A percentile compares a stretch with the other conserved stretches of the same genome.
phyloP scores from a whole-genome alignment of 2,797 vertebrate species.

The Mormyrus proboscirostris region DNA sequence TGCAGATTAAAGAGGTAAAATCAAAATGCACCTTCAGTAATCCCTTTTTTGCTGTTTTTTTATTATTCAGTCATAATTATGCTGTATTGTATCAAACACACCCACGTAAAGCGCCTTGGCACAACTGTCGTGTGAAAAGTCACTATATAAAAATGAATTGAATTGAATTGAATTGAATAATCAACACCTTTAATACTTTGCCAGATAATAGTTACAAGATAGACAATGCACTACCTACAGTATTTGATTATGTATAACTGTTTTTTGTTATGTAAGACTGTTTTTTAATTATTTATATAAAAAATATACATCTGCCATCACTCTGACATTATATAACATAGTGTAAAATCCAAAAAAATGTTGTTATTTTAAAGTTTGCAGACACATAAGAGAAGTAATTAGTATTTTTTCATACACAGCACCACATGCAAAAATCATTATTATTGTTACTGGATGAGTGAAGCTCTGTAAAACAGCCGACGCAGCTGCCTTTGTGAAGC shows the following conservation, averaged over 20 bases:
- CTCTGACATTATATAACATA: background rate
- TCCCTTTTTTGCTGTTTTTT: background rate
- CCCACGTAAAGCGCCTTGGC: background rate
- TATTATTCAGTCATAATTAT: background rate
- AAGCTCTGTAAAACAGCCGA: background rate
- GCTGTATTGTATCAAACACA: background rate
- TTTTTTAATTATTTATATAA: background rate
- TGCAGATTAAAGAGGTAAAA: background rate
- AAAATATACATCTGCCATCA: background rate
- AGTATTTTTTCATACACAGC: background rate
- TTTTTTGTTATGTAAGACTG: background rate
- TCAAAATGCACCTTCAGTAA: background rate
- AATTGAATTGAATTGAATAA: background rate
- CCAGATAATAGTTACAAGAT: background rate
- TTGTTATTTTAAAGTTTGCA: background rate
- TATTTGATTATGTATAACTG: background rate
- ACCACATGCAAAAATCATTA: background rate
- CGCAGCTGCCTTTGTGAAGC: background rate
- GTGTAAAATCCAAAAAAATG: background rate
- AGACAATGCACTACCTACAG: background rate
- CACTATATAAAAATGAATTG: background rate
- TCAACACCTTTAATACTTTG: background rate
- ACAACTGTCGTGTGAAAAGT: background rate
- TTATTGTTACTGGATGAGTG: background rate
- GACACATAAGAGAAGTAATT: background rate